Evolutionary conservation across 2,797 vertebrate genomes (phyloP), one percentile per base, ranked within the genome.

Genomic region (Etheostoma nigrum): DNA sequence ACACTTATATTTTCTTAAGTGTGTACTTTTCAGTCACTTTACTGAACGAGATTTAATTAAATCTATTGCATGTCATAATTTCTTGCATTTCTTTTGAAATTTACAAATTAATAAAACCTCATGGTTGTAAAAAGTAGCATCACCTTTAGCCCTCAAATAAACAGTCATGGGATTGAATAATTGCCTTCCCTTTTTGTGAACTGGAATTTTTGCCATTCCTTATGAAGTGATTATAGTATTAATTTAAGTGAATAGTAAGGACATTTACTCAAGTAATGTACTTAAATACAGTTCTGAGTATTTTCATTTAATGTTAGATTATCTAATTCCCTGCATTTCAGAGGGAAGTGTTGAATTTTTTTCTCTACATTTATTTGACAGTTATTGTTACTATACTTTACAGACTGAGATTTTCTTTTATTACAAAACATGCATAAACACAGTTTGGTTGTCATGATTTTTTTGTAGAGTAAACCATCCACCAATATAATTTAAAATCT

Each of bases 251-350:
- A 21, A 61, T 8, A 23, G 36, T 21, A 62, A 30, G 11, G 13
- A 8, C 1, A 27, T 45, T 0, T 4, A 30, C 44, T 44, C 23
- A 67, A 67, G 4, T 12, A 40, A 0, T 40, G 36, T 40, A 40
- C 36, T 40, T 16, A 57, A 68, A 30, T 13, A 33, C 44, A 36
- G 33, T 69, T 19, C 15, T 49, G 10, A 49, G n/a, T 13, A 59
- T 58, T 59, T 58, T 15, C 5, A 19, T 45, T 67, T 48, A 45
- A 67, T 30, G 36, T 57, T 47, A 33, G 45, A n/a, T 61, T 16
- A 25, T 68, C 19, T 18, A 14, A 18, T 19, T 70, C 21, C 5
- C 6, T 45, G 45, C 10, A 33, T 57, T 33, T 68, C 8, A 33
- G 25, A 58, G 13, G 7, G 6, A 47, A 36, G n/a, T 33, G 15